Evolutionary conservation across 2,888 invertebrate genomes (phyloP), one percentile per base, ranked within the genome.

Genomic region (Apamea sordens): DNA sequence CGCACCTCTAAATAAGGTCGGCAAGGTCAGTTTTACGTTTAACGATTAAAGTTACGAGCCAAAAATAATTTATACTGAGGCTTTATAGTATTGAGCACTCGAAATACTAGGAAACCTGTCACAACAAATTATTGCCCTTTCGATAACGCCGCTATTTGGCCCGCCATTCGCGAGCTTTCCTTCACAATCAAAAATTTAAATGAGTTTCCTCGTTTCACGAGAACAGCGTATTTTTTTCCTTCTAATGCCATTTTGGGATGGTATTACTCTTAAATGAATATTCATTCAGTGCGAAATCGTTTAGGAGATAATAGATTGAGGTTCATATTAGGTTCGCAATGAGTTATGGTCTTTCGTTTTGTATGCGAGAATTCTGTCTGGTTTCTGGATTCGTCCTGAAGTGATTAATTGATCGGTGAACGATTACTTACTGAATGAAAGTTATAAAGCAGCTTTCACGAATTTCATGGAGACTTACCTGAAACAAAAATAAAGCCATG

Each of bases 191-290:
- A 95, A 96, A 94, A 96, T 95, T 96, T 95, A 95, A 95, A 96
- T 95, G 95, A 95, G 94, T 94, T 95, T 94, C 91, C 94, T 90
- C 93, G 92, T 92, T 93, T 93, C 93, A 90, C 88, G 92, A 91
- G 93, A 91, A 89, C 90, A 92, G 90, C 92, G 93, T 92, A 92
- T 94, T 95, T 95, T 80, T 95, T 93, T 94, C 91, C 91, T 92
- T 92, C 92, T 95, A 95, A 95, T 95, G 94, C 95, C 94, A 94
- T 95, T 96, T 95, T 93, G 92, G 94, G 94, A 92, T 94, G 94
- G 94, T 93, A 95, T 95, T 95, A 95, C 95, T 94, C 93, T 92
- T 93, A 95, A 96, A 96, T 96, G 96, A 96, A 96, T 96, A 96
- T 96, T 96, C 96, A 96, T 96, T 95, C 91, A 90, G 93, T 94